Evolutionary conservation across 2,113 vertebrate species (phyloP).

Genomic region (Pelmatolapia mariae): DNA sequence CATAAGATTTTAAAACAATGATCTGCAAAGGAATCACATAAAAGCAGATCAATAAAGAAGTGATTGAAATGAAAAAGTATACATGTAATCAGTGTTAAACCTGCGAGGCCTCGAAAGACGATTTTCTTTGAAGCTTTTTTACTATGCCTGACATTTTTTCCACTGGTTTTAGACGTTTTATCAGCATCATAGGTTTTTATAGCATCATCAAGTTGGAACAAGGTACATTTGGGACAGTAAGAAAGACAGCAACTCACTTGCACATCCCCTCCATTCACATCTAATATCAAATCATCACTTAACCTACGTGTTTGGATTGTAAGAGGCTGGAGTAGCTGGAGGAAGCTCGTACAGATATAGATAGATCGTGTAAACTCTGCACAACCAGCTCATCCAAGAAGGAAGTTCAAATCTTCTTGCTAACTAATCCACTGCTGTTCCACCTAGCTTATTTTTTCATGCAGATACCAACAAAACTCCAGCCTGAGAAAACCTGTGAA

Average conservation of each 20-base stretch:
- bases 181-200: background rate
- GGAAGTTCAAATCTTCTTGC: background rate
- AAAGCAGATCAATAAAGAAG: background rate
- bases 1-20: accelerated
- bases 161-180: accelerated
- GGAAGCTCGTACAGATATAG: background rate
- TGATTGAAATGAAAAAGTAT: background rate
- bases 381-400: background rate
- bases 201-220: background rate
- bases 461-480: background rate
- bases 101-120: background rate
- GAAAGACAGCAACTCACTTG: background rate
- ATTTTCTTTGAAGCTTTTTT: background rate
- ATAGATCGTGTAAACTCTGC: background rate
- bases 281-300: background rate
- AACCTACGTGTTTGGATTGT: background rate
- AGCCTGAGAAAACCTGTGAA: background rate
- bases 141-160: background rate
- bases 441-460: background rate
- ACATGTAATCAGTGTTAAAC: accelerated
- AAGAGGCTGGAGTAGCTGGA: background rate
- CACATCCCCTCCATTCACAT: background rate
- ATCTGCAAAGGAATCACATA: accelerated
- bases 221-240: background rate
- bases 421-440: background rate